phyloP scores from a whole-genome alignment of 2,797 vertebrate species.

The Clarias fuscus region DNA sequence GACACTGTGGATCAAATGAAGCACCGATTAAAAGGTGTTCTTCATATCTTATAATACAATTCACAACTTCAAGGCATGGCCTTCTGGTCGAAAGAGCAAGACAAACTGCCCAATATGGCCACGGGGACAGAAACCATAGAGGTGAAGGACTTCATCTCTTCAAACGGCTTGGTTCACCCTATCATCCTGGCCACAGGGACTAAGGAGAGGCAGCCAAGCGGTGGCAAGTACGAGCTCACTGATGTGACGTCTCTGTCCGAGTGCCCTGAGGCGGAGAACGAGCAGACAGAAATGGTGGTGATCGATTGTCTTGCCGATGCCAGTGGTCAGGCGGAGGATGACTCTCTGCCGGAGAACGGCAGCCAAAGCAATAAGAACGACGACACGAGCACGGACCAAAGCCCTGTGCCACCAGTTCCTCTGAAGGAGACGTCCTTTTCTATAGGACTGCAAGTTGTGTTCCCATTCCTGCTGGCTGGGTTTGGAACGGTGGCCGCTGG shows the following conservation, averaged over 20 bases:
- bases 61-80: constrained; percentile 75
- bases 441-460: constrained; percentile 95
- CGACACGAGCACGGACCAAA: constrained; percentile 84
- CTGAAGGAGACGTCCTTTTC: constrained; percentile 96
- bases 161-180: constrained; percentile 81
- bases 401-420: constrained; percentile 78
- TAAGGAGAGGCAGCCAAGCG: constrained; percentile 60
- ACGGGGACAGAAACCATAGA: constrained; percentile 77
- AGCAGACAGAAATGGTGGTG: constrained; percentile 77
- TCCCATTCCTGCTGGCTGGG: constrained; percentile 97
- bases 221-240: constrained; percentile 74
- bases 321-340: constrained; percentile 93
- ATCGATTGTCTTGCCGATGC: constrained; percentile 90
- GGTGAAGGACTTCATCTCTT: constrained; percentile 83
- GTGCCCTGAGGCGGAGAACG: constrained; percentile 63
- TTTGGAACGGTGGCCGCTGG: constrained; percentile 97
- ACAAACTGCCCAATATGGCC: constrained; percentile 86
- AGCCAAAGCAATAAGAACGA: constrained; percentile 97
- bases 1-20: constrained; percentile 65
- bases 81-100: constrained; percentile 84
- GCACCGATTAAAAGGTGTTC: constrained; percentile 43
- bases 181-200: constrained; percentile 72
- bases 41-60: constrained; percentile 55
- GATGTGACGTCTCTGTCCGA: constrained; percentile 74
- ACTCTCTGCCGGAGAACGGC: constrained; percentile 92